These are phyloP conservation scores for Actinia equina DNA, from an alignment of 64 coral and sea anemone genomes.

Conservation along the genomic window DNA sequence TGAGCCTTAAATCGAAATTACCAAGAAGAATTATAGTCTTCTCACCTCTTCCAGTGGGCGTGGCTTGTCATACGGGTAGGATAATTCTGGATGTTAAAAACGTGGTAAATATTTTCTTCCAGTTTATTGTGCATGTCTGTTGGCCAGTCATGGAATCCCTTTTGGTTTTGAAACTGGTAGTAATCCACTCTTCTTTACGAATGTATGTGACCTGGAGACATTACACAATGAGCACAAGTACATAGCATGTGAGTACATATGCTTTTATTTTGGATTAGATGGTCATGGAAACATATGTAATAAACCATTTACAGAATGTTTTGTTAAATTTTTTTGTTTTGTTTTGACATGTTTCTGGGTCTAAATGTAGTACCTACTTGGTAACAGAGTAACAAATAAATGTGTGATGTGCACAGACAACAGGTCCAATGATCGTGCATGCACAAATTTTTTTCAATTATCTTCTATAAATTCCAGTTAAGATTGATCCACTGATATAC, in stretches of 20 bases:
- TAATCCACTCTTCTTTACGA: slow-evolving; percentile 97
- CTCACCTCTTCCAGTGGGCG: slow-evolving; percentile 59
- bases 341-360: too few species aligned
- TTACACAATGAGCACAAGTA: slow-evolving; percentile 93
- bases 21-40: too few species aligned
- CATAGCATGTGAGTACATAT: slow-evolving; percentile 86
- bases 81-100: neutral
- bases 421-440: too few species aligned
- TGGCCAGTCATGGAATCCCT: slow-evolving; percentile 94
- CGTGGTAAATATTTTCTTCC: neutral
- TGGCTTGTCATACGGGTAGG: slow-evolving; percentile 91
- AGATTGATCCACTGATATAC: neutral
- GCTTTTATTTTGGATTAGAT: neutral
- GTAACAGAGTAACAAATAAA: too few species aligned
- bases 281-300: too few species aligned
- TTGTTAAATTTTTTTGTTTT: too few species aligned
- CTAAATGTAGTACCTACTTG: too few species aligned
- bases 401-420: too few species aligned
- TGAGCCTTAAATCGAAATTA: too few species aligned
- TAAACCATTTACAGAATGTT: too few species aligned
- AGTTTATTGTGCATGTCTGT: slow-evolving; percentile 97
- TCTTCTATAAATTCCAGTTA: too few species aligned
- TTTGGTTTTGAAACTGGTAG: slow-evolving; percentile 97
- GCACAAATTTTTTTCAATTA: too few species aligned
- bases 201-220: slow-evolving; percentile 83